Evolutionary conservation across 2,888 invertebrate species (phyloP).

Genomic region (Drosophila diplacantha): DNA sequence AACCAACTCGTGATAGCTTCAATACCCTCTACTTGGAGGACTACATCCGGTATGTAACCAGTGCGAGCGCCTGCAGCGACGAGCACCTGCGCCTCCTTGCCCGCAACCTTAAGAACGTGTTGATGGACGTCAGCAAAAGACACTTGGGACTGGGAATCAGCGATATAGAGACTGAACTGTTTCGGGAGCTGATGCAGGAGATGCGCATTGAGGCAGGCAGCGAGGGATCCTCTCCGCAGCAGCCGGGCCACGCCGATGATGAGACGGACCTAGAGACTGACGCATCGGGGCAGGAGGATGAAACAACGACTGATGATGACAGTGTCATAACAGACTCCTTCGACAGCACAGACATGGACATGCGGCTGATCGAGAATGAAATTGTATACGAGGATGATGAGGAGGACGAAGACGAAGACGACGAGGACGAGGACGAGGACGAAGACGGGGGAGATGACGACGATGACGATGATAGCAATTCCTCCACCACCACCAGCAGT

Average conservation of each 20-base stretch:
- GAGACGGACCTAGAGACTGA: conserved; percentile 50
- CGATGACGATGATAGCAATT: conserved; percentile 50
- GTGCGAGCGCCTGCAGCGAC: conserved; percentile 51
- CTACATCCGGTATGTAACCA: conserved; percentile 72
- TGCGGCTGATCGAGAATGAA: conserved; percentile 61
- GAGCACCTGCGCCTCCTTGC: conserved; percentile 69
- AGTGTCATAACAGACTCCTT: conserved; percentile 63
- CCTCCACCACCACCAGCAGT: conserved; percentile 64
- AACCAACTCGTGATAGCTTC: conserved; percentile 62
- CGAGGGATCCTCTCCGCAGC: conserved; percentile 48
- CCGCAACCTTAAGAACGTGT: conserved; percentile 73
- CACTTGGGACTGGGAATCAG: conserved; percentile 70
- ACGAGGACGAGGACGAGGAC: conserved; percentile 49
- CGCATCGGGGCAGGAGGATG: conserved; percentile 59
- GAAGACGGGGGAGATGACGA: conserved; percentile 51
- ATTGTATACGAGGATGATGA: conserved; percentile 53
- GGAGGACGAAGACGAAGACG: conserved; percentile 34
- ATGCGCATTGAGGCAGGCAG: conserved; percentile 60
- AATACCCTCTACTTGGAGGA: conserved; percentile 73
- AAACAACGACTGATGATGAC: conserved; percentile 63
- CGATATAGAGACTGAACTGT: conserved; percentile 74
- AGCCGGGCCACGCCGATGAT: conserved; percentile 54
- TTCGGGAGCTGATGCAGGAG: conserved; percentile 74
- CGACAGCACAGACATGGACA: conserved; percentile 62
- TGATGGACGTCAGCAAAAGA: conserved; percentile 68